These are phyloP conservation scores for Acleris literana DNA, from an alignment of 2,888 invertebrate genomes.

Conservation along the genomic window DNA sequence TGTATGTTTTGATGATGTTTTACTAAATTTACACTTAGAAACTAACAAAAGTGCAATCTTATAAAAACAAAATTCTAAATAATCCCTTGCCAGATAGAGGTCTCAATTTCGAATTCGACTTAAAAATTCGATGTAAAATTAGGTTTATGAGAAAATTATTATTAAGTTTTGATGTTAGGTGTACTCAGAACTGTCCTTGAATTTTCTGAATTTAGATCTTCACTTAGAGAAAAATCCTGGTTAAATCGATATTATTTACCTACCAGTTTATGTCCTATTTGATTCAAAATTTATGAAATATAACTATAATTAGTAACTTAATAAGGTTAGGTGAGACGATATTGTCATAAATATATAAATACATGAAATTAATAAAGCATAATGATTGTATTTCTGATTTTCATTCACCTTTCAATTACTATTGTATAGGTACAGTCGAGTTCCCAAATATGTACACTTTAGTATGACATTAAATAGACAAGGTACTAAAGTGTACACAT, in stretches of 20 bases:
- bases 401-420: conserved; percentile 52
- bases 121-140: conserved; percentile 63
- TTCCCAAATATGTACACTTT: too few relatives aligned
- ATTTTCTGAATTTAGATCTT: conserved; percentile 65
- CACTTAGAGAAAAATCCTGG: conserved; percentile 67
- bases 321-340: conserved; percentile 85
- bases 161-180: conserved; percentile 73
- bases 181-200: conserved; percentile 64
- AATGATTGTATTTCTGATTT: conserved; percentile 80
- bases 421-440: too few relatives aligned
- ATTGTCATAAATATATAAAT: conserved; percentile 85
- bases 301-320: conserved; percentile 82
- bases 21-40: conserved; percentile 26
- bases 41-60: conserved; percentile 39
- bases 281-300: conserved; percentile 82
- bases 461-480: too few relatives aligned
- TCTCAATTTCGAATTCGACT: conserved; percentile 59
- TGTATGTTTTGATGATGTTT: conserved; percentile 35
- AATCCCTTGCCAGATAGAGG: conserved; percentile 75
- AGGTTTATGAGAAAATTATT: conserved; percentile 61
- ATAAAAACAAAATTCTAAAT: conserved; percentile 30
- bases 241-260: conserved; percentile 77
- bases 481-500: too few relatives aligned
- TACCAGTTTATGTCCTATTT: conserved; percentile 74
- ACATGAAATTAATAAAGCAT: conserved; percentile 85